Base-by-base conservation (phyloP, 2,888 invertebrate genomes). In the Eudasyphora cyanicolor region DNA sequence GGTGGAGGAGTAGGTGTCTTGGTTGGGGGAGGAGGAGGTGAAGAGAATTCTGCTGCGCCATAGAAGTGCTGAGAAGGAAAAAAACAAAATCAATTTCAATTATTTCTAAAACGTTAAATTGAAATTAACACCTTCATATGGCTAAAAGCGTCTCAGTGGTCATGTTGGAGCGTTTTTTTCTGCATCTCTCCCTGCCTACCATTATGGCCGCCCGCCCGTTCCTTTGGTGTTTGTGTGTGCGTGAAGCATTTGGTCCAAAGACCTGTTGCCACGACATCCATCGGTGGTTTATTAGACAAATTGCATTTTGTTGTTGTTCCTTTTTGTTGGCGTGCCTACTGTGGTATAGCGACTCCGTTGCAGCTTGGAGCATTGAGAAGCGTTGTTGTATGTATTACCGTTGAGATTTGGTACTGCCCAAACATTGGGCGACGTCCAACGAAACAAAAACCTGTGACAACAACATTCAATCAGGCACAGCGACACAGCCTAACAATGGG, bases 111-210 rank as follows among this genome's bases (percentile, higher is more conserved):
- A 82, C 79, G 78, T 79, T 82, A 79, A 86, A 86, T 84, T 86
- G 84, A 86, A 86, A 87, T 87, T 86, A 86, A 86, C 87, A 86
- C 87, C 86, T 86, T 86, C 82, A 76, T 79, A 81, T 84, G 85
- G 84, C 84, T 85, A 84, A 85, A 86, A 85, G 82, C 85, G 85
- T 82, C 84, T 82, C 85, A 79, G 77, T 79, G 77, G 81, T 79
- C 71, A 79, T 82, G 83, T 82, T 80, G 45, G 49, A 73, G 27
- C 32, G 12, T 19, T 67, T n/a, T 54, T 71, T 10, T 67, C 69
- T 80, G 79, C 79, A 62, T 60, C 62, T n/a, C 70, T 67, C 60
- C 67, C 29, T 69, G 57, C 57, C n/a, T n/a, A n/a, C n/a, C n/a
- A 51, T 14, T 45, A 38, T 57, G 21, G 24, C 35, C 14, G 67